Evolutionary conservation across 1,140 invertebrate species (phyloP), one percentile per base, ranked within the genome.

Genomic region (Pogonomyrmex barbatus): DNA sequence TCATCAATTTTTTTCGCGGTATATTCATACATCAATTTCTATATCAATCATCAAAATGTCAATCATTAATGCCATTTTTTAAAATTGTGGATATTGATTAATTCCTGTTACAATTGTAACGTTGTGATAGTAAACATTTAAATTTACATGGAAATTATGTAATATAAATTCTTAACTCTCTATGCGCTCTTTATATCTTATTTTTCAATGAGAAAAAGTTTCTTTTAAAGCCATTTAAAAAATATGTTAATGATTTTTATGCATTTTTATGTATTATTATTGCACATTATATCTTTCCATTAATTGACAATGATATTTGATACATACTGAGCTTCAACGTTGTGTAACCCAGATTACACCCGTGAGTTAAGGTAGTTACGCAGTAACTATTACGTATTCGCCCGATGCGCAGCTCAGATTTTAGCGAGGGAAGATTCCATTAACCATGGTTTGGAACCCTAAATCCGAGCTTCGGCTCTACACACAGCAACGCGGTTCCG

Each of bases 351-450:
- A 50, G 42, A 65, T 70, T 81, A 56, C 39, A 81, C 58, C 24
- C 60, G 45, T 39, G 50, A 81, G 50, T 71, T 81, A 81, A 81
- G 78, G 50, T 81, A 70, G 71, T 81, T 71, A 81, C 65, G 78
- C 78, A 71, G 65, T 68, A 81, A 81, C 78, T 81, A 81, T 81
- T 81, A 81, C 50, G 78, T 81, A 81, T 71, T 81, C 65, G 42
- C 62, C 12, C 62, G 63, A 81, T 54, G 77, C 50, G 52, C 65
- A 81, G 65, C 78, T 56, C 65, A 70, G 65, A 71, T 81, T 81
- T 70, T 81, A 39, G 65, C 50, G 50, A 81, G 36, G 78, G 76
- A 17, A 78, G 78, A 81, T 81, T 56, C 78, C 78, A 81, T 81
- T 81, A 81, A 81, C 78, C 12, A 71, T 24, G 65, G 67, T 81